phyloP scores from a whole-genome alignment of 2,888 invertebrate species.

The Phasia obesa region DNA sequence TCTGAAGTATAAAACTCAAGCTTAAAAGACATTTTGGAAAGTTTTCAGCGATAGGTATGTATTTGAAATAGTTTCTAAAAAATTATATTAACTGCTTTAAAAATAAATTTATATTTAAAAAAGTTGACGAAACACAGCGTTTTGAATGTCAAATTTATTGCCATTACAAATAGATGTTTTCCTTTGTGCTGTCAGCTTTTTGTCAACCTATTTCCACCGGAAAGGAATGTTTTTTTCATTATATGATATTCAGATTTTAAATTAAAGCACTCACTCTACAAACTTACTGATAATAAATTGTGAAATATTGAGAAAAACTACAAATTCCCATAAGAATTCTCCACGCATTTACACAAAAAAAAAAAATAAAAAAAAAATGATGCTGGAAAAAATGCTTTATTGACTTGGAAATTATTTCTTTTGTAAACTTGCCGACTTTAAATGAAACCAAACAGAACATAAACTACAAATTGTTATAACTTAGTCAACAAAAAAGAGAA shows the following conservation, averaged over 20 bases:
- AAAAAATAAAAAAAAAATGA: constrained; percentile 18
- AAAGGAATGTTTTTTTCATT: constrained; percentile 32
- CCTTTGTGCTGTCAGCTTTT: background rate
- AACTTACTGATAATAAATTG: constrained; percentile 38
- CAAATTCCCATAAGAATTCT: constrained; percentile 58
- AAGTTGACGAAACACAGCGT: too few relatives aligned
- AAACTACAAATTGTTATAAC: constrained; percentile 69
- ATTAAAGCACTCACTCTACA: constrained; percentile 4
- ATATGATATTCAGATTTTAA: background rate
- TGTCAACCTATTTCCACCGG: background rate
- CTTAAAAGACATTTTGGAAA: too few relatives aligned
- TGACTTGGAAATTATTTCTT: constrained; percentile 60
- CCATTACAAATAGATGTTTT: background rate
- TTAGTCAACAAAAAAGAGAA: constrained; percentile 54
- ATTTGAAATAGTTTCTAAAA: too few relatives aligned
- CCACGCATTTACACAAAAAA: too few relatives aligned
- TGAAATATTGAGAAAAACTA: constrained; percentile 36
- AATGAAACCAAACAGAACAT: constrained; percentile 57
- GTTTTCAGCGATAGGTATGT: too few relatives aligned
- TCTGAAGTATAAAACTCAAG: too few relatives aligned
- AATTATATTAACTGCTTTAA: too few relatives aligned
- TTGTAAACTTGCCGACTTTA: constrained; percentile 61
- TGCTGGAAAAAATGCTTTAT: constrained; percentile 60
- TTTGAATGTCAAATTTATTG: too few relatives aligned
- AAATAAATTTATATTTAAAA: too few relatives aligned